phyloP scores from a whole-genome alignment of 2,113 vertebrate genomes.

The Grallaria varia region DNA sequence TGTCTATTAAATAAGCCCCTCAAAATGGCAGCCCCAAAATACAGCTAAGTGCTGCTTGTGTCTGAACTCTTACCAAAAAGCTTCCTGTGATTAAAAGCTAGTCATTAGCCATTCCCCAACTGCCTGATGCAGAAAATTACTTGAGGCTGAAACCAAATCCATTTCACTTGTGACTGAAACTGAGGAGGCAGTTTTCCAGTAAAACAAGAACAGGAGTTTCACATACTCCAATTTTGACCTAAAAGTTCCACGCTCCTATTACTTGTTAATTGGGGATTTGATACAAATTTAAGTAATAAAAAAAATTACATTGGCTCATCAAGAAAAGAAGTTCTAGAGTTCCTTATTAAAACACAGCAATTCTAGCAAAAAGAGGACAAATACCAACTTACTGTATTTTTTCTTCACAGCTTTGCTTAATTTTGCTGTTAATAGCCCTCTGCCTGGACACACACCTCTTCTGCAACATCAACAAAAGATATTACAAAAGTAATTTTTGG shows the following conservation, averaged over 20 bases:
- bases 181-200: background rate
- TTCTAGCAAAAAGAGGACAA: background rate
- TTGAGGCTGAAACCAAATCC: background rate
- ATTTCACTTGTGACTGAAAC: background rate
- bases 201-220: background rate
- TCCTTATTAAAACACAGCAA: background rate
- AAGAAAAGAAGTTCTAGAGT: background rate
- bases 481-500: background rate
- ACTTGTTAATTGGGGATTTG: background rate
- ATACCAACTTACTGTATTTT: conserved; percentile 71
- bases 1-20: background rate
- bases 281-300: background rate
- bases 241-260: background rate
- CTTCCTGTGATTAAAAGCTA: background rate
- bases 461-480: conserved; percentile 62
- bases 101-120: background rate
- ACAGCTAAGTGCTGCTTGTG: background rate
- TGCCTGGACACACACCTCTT: conserved; percentile 7
- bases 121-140: background rate
- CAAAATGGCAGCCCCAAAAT: background rate
- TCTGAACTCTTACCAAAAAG: background rate
- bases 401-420: conserved; percentile 62
- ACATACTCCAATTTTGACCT: background rate
- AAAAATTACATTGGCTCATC: background rate
- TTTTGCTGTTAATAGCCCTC: conserved; percentile 31